These are phyloP conservation scores for Benitochromis conjunctus DNA, from an alignment of 2,113 vertebrate species.

Conservation along the genomic window DNA sequence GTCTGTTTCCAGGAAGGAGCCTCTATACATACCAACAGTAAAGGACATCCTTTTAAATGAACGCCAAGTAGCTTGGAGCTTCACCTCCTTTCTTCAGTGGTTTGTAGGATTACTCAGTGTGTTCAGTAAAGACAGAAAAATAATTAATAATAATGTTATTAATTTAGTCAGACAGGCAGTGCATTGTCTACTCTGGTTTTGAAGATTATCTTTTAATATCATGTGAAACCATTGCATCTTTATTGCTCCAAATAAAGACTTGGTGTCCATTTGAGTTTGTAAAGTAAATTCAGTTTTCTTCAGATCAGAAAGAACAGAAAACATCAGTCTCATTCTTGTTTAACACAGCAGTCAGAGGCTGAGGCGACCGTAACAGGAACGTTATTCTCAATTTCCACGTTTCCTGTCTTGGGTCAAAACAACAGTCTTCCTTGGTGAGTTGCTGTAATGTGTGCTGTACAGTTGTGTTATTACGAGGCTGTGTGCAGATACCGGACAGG, in stretches of 20 bases:
- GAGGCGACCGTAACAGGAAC: too few species aligned
- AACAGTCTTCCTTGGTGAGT: not conserved
- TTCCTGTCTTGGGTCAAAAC: constrained; percentile 45
- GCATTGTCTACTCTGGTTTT: not conserved
- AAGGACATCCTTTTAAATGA: not conserved
- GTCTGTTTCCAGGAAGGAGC: not conserved
- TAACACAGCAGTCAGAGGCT: not conserved
- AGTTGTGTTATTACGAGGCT: constrained; percentile 46
- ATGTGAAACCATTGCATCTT: not conserved
- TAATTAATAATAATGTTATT: too few species aligned
- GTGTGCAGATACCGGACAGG: constrained; percentile 1
- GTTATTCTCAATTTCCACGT: constrained; percentile 40
- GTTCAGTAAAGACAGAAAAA: not conserved
- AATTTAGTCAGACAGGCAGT: not conserved
- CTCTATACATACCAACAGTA: too few species aligned
- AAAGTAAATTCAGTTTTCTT: not conserved
- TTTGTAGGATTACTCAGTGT: not conserved
- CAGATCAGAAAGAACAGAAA: not conserved
- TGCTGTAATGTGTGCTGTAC: constrained; percentile 31
- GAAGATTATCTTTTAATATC: not conserved
- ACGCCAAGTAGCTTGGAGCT: not conserved
- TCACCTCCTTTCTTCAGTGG: not conserved
- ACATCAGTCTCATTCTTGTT: fast-evolving
- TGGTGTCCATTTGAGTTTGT: not conserved
- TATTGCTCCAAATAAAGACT: not conserved